Base-by-base conservation (phyloP, 2,797 vertebrate genomes). In the Eulemur mongoz region DNA sequence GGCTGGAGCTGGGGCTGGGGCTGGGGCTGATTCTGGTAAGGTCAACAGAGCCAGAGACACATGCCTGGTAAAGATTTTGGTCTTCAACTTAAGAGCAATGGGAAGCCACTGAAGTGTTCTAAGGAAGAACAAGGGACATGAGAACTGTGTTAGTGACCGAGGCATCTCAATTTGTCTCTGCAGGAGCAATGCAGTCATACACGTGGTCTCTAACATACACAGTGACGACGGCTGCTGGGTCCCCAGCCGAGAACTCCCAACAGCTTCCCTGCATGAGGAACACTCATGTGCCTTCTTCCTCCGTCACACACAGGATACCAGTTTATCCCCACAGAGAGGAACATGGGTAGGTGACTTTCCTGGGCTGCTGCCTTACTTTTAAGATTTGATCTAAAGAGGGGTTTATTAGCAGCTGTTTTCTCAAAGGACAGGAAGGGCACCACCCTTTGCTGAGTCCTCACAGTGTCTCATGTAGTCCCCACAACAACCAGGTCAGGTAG, bases 191-290 rank as follows among this genome's bases (percentile, higher is more conserved):
- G 99, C 99, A 99, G 98, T 99, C 99, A 98, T 99, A 99, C 98
- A 99, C 99, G 10, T 99, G 99, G 99, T 99, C 99, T 97, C 99
- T 99, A 98, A 99, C 99, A 63, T 99, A 99, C 98, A 99, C 99
- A 80, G 99, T 99, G 99, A 99, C 99, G 89, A 99, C 99, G 65
- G 99, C 99, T 70, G 99, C 99, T 25, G 99, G 99, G 18, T 99
- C 99, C 73, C 97, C 99, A 52, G 99, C 99, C 5, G 99, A 99
- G 80, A 99, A 98, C 48, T 98, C 99, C 90, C 99, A 99, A 94
- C 99, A 99, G 98, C 98, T 99, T 97, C 98, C 99, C 98, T 99
- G 99, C 95, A 99, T 99, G 99, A 99, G 99, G 98, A 99, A 98
- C 96, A 98, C 98, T 4, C 99, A 99, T 0, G 98, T 99, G 43